phyloP scores from a whole-genome alignment of 2,888 invertebrate species.

The Spisula subtruncata region DNA sequence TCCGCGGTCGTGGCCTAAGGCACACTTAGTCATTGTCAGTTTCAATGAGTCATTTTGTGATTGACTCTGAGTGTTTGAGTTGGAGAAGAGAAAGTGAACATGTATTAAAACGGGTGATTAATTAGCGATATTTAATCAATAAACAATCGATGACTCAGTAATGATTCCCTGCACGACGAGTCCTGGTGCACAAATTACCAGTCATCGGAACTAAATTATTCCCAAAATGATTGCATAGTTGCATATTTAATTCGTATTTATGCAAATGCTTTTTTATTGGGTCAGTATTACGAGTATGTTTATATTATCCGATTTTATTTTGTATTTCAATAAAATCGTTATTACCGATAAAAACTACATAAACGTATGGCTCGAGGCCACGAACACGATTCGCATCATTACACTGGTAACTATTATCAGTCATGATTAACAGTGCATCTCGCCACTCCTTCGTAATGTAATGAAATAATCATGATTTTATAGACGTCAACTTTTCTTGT shows the following conservation, averaged over 20 bases:
- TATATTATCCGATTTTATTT: neutral
- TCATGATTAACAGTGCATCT: too few relatives aligned
- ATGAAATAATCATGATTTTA: too few relatives aligned
- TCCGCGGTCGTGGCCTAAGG: neutral
- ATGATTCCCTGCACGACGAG: neutral
- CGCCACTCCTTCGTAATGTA: too few relatives aligned
- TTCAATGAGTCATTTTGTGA: neutral
- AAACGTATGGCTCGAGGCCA: too few relatives aligned
- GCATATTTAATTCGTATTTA: conserved; percentile 10
- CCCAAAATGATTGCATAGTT: neutral
- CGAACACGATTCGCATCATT: too few relatives aligned
- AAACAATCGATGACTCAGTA: conserved; percentile 7
- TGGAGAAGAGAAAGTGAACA: neutral
- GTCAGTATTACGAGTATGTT: neutral
- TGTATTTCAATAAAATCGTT: neutral
- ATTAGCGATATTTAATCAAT: neutral
- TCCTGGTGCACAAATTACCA: neutral
- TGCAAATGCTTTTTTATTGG: neutral
- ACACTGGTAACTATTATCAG: too few relatives aligned
- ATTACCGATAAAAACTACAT: too few relatives aligned
- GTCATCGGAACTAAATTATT: neutral
- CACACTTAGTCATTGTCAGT: neutral
- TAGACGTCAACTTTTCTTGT: too few relatives aligned
- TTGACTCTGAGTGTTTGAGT: neutral
- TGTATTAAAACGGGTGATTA: neutral